Conservation (phyloP, 2,113 vertebrate genomes). For the Peucedramus taeniatus region DNA sequence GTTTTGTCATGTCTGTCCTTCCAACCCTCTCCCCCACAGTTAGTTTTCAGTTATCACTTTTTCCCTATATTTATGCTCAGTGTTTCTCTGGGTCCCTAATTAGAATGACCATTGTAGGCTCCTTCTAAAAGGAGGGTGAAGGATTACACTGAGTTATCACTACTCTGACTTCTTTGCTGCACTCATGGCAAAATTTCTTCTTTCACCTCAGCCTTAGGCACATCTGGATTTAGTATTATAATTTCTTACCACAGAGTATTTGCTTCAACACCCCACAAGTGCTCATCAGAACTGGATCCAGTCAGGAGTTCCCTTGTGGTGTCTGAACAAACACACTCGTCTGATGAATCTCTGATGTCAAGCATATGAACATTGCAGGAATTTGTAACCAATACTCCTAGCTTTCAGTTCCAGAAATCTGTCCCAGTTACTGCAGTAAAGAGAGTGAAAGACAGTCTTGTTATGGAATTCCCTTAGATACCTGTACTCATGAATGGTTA, state of each 20-base stretch:
- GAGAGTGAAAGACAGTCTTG: background rate
- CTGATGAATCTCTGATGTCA: background rate
- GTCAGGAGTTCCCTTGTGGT: background rate
- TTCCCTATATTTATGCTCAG: background rate
- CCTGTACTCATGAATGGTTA: background rate
- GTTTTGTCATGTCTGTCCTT: background rate
- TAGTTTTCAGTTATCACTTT: background rate
- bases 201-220: background rate
- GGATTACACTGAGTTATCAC: background rate
- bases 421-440: background rate
- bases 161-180: background rate
- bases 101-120: background rate
- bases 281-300: background rate
- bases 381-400: background rate
- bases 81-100: background rate
- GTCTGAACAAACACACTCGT: accelerated
- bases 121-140: background rate
- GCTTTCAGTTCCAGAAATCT: background rate
- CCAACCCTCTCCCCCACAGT: accelerated
- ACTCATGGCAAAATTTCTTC: background rate
- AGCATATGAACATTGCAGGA: background rate
- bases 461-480: background rate
- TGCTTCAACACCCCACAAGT: background rate
- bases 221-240: background rate
- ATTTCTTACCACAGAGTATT: background rate